Percentiles rank a stretch among this genome's conserved stretches.
phyloP scores from a whole-genome alignment of 2,113 vertebrate species.

The Daboia siamensis region DNA sequence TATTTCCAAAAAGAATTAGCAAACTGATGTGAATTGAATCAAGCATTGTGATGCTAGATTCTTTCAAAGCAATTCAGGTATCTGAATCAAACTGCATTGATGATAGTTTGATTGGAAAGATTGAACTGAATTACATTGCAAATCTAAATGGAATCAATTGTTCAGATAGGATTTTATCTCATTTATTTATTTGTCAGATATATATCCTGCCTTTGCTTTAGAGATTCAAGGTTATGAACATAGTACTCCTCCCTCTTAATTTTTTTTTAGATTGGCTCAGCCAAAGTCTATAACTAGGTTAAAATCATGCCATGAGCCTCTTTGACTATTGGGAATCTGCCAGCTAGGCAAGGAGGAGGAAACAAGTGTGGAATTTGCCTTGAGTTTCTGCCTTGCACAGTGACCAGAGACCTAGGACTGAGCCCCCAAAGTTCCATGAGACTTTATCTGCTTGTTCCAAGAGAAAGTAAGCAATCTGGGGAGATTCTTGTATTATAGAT shows the following conservation, averaged over 20 bases:
- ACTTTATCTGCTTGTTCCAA: background rate
- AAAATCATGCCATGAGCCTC: background rate
- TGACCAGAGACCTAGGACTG: background rate
- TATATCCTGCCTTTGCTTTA: background rate
- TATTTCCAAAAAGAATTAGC: too few species aligned
- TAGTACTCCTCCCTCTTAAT: background rate
- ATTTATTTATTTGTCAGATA: background rate
- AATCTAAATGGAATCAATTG: background rate
- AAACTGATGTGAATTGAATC: too few species aligned
- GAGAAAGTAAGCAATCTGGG: background rate
- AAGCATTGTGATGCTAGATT: too few species aligned
- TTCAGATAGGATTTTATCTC: background rate
- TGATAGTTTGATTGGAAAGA: background rate
- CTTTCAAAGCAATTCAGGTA: too few species aligned
- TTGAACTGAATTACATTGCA: background rate
- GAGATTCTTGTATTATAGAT: background rate
- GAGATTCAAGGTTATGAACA: background rate
- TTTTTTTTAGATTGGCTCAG: background rate
- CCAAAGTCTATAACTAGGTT: background rate
- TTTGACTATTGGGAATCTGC: background rate
- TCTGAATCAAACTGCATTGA: background rate
- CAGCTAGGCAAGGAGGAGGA: too few species aligned
- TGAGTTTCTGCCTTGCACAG: background rate
- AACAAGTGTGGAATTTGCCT: background rate
- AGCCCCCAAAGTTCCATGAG: background rate